Evolutionary conservation across 2,888 invertebrate genomes (phyloP).

Genomic region (Epinotia bilunana): DNA sequence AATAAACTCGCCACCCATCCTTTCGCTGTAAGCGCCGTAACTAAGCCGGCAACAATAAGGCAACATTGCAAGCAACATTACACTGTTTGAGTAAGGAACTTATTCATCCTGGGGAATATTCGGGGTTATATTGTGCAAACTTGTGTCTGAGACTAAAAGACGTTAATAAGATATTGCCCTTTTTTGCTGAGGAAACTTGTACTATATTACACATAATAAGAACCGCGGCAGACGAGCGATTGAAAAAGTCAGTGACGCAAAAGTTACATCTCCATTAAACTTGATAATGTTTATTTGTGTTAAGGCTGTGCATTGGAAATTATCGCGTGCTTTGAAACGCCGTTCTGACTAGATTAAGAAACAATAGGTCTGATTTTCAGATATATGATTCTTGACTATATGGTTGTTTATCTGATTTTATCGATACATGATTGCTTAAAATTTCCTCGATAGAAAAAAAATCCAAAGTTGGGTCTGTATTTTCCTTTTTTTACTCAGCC

Average conservation of each 20-base stretch:
- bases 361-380: no score
- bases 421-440: no score
- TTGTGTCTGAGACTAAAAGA: constrained; percentile 33
- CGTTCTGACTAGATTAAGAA: no score
- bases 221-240: constrained; percentile 6
- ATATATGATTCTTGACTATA: no score
- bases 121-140: constrained; percentile 34
- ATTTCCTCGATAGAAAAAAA: no score
- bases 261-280: not conserved
- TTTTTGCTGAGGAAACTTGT: constrained; percentile 26
- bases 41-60: not conserved
- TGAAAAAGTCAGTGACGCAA: constrained; percentile 21
- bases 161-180: constrained; percentile 32
- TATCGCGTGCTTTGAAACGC: no score
- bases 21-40: not conserved
- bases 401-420: no score
- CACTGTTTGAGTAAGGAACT: constrained; percentile 12
- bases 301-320: no score
- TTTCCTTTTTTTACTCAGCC: no score
- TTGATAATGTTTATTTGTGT: no score
- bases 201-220: constrained; percentile 24
- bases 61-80: constrained; percentile 26
- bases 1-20: not conserved
- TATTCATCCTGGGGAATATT: constrained; percentile 32
- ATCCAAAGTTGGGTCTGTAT: no score